Base-by-base conservation (phyloP, 1,140 invertebrate genomes). In the Cydia strobilella region DNA sequence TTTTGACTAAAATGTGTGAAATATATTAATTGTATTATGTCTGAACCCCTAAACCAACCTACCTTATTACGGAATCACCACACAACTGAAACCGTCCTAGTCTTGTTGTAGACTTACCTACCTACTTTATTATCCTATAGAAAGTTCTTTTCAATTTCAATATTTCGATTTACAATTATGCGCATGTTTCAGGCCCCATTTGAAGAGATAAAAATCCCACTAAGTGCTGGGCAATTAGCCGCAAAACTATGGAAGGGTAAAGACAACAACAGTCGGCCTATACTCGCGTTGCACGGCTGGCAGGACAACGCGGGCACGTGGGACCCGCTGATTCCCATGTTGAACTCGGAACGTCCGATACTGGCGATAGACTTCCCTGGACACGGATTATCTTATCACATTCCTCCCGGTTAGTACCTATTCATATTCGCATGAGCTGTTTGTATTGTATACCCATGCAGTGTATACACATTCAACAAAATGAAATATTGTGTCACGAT, bases 201-300 rank as follows among this genome's bases (percentile, higher is more conserved):
- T n/a, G 94, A 95, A 85, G 95, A 96, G 92, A 89, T 96, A 15
- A 84, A 90, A 76, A 95, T 97, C 65, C 94, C 95, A 31, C 93
- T 95, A 2, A 94, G 94, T 54, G 96, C 94, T 94, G 96, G 96
- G 1, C 94, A 96, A 78, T 80, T 97, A 6, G 88, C 95, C 12
- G 96, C 94, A 76, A 96, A 96, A 91, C 93, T 95, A 88, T 97
- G 96, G 95, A 95, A 95, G 12, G 65, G 65, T 18, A 59, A 59
- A 59, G 93, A 93, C 3, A 93, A 93, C 63, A 88, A 95, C 76
- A 90, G 94, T 9, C 89, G 94, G 59, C 96, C 96, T 0, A 94
- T 97, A 66, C 81, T 97, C 15, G 94, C 94, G 0, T 79, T 97
- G 54, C 96, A 97, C 84, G 96, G 96, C 1, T 97, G 96, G 96